Conservation (phyloP, 1,140 invertebrate genomes). For the Augochlora pura region DNA sequence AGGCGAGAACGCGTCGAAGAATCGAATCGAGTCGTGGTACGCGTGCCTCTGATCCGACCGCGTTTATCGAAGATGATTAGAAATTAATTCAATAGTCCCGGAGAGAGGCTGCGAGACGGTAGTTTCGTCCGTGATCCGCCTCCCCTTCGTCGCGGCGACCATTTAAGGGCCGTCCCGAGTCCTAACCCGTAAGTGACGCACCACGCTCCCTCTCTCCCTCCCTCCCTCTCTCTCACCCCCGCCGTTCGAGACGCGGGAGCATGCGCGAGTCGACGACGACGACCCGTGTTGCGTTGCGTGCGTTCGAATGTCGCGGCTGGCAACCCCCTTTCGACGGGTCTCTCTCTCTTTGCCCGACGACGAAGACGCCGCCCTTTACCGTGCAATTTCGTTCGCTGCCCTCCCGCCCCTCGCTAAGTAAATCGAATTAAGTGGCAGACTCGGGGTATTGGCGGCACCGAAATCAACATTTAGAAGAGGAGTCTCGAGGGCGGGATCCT, state of each 20-base stretch:
- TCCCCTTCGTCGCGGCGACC: slow-evolving; percentile 20
- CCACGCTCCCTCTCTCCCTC: too few species aligned
- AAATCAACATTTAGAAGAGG: slow-evolving; percentile 50
- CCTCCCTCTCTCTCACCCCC: background rate
- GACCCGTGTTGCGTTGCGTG: background rate
- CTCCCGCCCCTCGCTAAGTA: slow-evolving; percentile 35
- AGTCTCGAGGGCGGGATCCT: background rate
- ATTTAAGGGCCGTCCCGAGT: slow-evolving; percentile 34
- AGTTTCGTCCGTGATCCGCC: slow-evolving; percentile 10
- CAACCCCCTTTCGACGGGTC: slow-evolving; percentile 40
- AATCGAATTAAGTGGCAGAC: slow-evolving; percentile 60
- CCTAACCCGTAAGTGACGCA: slow-evolving; percentile 20
- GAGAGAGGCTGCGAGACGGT: background rate
- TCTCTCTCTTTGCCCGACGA: slow-evolving; percentile 51
- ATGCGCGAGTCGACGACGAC: too few species aligned
- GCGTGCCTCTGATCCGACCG: background rate
- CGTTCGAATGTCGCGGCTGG: slow-evolving; percentile 39
- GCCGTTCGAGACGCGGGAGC: background rate
- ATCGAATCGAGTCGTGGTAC: background rate
- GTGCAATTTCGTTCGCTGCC: slow-evolving; percentile 49
- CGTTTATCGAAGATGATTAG: slow-evolving; percentile 16
- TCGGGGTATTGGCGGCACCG: slow-evolving; percentile 33
- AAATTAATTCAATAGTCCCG: slow-evolving; percentile 31
- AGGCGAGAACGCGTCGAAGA: background rate
- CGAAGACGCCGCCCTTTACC: slow-evolving; percentile 25